phyloP scores from a whole-genome alignment of 1,140 invertebrate genomes.

The Leptinotarsa lineolata region DNA sequence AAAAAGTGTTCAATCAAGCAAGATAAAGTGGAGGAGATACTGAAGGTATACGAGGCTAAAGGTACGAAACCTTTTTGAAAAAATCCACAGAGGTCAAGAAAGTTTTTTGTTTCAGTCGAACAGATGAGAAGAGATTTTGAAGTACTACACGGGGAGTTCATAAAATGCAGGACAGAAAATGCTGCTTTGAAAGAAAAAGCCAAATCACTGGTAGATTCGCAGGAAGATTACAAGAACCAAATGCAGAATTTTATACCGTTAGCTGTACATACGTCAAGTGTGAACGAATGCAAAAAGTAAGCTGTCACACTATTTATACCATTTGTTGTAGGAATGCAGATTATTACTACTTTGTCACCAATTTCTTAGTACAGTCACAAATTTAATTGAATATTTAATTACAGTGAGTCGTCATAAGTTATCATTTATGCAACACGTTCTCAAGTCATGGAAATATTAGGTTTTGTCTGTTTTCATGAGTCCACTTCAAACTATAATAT shows the following conservation, averaged over 20 bases:
- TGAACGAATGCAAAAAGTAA: conserved; percentile 66
- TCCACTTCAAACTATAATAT: too few relatives aligned
- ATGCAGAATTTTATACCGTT: conserved; percentile 61
- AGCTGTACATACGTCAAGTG: conserved; percentile 60
- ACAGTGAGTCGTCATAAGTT: too few relatives aligned
- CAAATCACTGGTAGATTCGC: conserved; percentile 57
- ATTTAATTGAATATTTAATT: too few relatives aligned
- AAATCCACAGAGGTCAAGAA: background rate
- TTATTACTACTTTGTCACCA: background rate
- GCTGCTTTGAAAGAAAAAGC: conserved; percentile 62
- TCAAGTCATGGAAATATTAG: too few relatives aligned
- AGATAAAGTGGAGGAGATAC: conserved; percentile 65
- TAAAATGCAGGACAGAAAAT: conserved; percentile 61
- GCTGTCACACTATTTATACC: background rate
- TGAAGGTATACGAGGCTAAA: conserved; percentile 65
- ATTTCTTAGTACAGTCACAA: too few relatives aligned
- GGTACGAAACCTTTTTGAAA: conserved; percentile 36
- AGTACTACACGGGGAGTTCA: conserved; percentile 62
- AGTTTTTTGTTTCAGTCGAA: conserved; percentile 55
- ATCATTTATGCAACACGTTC: too few relatives aligned
- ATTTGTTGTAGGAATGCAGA: too few relatives aligned
- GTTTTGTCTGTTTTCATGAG: too few relatives aligned
- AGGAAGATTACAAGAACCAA: conserved; percentile 61
- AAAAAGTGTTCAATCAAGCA: conserved; percentile 61
- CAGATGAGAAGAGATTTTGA: conserved; percentile 64